Evolutionary conservation across 2,797 vertebrate genomes (phyloP).

Genomic region (Remorina albescens): DNA sequence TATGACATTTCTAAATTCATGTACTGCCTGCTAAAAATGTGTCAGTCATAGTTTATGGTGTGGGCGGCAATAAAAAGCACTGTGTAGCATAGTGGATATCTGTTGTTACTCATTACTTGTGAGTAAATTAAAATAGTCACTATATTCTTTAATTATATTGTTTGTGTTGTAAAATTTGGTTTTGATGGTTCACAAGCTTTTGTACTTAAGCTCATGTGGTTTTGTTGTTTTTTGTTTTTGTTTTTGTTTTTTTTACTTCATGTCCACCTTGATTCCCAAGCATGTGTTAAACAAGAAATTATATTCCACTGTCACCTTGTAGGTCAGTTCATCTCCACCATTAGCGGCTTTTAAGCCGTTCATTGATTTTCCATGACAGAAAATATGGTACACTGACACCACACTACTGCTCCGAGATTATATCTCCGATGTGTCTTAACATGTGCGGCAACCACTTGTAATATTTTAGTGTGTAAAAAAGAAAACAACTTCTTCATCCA

Average conservation of each 20-base stretch:
- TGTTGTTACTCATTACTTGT: conserved; percentile 57
- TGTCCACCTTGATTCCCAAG: background rate
- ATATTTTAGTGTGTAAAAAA: background rate
- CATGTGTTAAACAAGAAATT: conserved; percentile 1
- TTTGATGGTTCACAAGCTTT: background rate
- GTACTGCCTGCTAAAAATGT: conserved; percentile 42
- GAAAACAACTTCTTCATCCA: conserved; percentile 4
- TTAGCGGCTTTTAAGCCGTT: conserved; percentile 3
- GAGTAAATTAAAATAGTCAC: conserved; percentile 61
- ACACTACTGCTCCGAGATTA: no score
- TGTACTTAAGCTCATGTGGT: background rate
- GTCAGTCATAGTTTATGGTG: conserved; percentile 58
- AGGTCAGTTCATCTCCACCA: conserved; percentile 4
- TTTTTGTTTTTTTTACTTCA: background rate
- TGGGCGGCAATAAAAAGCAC: conserved; percentile 61
- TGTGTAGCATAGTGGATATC: conserved; percentile 62
- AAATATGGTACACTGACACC: background rate
- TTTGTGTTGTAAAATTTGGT: conserved; percentile 46
- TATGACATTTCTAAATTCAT: conserved; percentile 46
- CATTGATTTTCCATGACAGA: conserved; percentile 15
- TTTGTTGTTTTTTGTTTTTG: background rate
- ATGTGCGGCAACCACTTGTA: background rate
- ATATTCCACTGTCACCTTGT: conserved; percentile 5
- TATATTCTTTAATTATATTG: conserved; percentile 24
- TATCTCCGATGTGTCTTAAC: background rate